Evolutionary conservation across 2,113 vertebrate genomes (phyloP), one percentile per base, ranked within the genome.

Genomic region (Hippopotamus amphibius): DNA sequence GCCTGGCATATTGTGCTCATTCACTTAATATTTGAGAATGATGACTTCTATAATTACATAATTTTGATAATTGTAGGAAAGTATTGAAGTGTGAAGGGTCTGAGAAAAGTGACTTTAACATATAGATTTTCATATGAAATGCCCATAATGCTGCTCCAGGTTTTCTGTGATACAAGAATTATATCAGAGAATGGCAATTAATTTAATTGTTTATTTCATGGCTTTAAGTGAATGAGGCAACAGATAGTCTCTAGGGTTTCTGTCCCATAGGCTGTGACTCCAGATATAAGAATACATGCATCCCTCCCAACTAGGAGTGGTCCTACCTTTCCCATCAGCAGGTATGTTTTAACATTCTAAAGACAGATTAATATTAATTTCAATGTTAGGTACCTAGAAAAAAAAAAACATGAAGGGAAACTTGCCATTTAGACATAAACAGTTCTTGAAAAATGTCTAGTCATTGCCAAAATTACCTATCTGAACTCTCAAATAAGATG

Each of bases 271-370:
- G 57, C 5, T 55, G 9, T 69, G 43, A 59, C 12, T 77, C 37
- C 37, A 37, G 37, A 37, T 37, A 37, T 37, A 37, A 37, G 37
- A 37, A 37, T 37, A 37, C 37, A 37, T 37, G 37, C 37, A 37
- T 37, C 37, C 37, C 37, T 37, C 37, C 37, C 37, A 37, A 2
- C 37, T 37, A 37, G 37, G 37, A 37, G 37, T 2, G 37, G 37
- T 37, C 16, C 28, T 37, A 4, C 26, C 3, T 69, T 63, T 37
- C 24, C 14, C 84, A 41, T n/a, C 6, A 61, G 28, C 72, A 96
- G 65, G 80, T 97, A 90, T 92, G 88, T 50, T 83, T 79, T 59
- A n/a, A 66, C 11, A 33, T 61, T 96, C 12, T 76, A 79, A 84
- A 84, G 4, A 37, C 3, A 76, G 21, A 14, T 14, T 77, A 7